These are phyloP conservation scores for Galemys pyrenaicus DNA, from an alignment of 2,113 vertebrate species.

Conservation along the genomic window DNA sequence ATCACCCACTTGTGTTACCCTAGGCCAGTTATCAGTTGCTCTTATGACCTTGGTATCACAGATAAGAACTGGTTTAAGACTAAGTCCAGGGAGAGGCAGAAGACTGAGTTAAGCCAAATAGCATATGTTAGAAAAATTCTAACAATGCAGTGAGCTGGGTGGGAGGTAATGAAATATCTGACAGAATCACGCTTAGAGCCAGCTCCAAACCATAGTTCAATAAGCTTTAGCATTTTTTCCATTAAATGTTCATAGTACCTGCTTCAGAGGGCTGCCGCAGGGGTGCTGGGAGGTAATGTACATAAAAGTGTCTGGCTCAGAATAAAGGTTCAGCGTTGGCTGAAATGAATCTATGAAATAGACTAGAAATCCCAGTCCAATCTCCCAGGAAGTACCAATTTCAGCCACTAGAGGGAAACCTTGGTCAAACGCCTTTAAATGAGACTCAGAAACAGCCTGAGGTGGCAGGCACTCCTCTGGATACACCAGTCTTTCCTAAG, in stretches of 20 bases:
- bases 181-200: background rate
- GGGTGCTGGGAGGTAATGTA: background rate
- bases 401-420: slow-evolving; percentile 57
- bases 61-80: background rate
- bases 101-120: background rate
- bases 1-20: background rate
- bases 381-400: slow-evolving; percentile 50
- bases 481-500: slow-evolving; percentile 1
- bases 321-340: background rate
- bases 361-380: background rate
- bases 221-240: background rate
- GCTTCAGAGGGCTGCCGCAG: background rate
- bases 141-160: background rate
- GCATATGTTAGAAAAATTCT: background rate
- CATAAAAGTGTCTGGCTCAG: background rate
- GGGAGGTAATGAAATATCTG: background rate
- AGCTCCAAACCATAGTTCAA: background rate
- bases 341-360: background rate
- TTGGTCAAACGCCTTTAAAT: background rate
- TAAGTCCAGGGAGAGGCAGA: background rate
- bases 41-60: background rate
- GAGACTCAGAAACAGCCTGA: background rate
- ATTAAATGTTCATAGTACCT: background rate
- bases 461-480: background rate
- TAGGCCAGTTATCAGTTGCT: background rate